phyloP scores from a whole-genome alignment of 2,113 vertebrate species.

The Archilochus colubris region DNA sequence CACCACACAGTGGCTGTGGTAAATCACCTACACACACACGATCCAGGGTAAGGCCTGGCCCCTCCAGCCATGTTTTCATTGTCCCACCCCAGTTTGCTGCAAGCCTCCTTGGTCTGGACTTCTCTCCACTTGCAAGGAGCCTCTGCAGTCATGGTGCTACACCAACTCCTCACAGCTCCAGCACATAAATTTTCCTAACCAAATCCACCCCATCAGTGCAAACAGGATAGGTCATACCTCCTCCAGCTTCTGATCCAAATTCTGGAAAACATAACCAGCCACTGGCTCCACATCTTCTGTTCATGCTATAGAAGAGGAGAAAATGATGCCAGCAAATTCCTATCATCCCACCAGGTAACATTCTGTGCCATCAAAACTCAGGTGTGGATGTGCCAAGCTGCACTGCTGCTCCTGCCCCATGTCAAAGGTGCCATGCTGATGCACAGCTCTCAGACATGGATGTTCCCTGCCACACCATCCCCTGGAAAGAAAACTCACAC shows the following conservation, averaged over 20 bases:
- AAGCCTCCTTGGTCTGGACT: not conserved
- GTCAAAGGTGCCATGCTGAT: rapidly evolving
- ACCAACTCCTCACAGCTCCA: rapidly evolving
- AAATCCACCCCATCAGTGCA: not conserved
- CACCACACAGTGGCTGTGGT: not conserved
- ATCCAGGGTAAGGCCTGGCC: not conserved
- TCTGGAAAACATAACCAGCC: not conserved
- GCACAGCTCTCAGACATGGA: not conserved
- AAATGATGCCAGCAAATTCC: rapidly evolving
- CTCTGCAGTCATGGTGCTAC: not conserved
- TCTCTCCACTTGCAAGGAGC: not conserved
- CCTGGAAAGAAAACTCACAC: not conserved
- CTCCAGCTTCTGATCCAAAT: rapidly evolving
- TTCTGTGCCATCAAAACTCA: not conserved
- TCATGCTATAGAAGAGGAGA: not conserved
- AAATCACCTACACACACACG: not conserved
- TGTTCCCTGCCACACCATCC: not conserved
- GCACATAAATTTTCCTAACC: not conserved
- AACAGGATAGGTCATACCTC: rapidly evolving
- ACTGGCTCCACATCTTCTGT: not conserved
- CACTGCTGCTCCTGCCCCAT: rapidly evolving
- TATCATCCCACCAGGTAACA: not conserved
- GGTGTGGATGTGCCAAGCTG: not conserved
- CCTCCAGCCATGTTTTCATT: not conserved
- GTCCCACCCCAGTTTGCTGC: not conserved